Conservation (phyloP, 2,113 vertebrate genomes). For the Trichechus manatus region DNA sequence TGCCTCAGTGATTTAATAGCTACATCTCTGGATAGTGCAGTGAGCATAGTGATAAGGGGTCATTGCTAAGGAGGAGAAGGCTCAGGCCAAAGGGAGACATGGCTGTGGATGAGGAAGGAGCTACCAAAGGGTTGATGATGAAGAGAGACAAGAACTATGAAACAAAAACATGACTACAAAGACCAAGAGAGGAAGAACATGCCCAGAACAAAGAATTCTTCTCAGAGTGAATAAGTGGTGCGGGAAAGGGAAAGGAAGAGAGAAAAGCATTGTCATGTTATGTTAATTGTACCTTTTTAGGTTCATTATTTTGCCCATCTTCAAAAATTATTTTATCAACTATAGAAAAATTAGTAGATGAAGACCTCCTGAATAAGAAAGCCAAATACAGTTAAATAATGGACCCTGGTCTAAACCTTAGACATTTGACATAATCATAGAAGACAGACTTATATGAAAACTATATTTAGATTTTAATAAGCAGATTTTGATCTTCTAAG, state of each 20-base stretch:
- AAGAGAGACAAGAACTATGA: background rate
- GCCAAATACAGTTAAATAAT: background rate
- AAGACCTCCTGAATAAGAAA: slow-evolving; percentile 25
- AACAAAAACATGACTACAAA: background rate
- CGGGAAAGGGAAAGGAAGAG: background rate
- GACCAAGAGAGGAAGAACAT: background rate
- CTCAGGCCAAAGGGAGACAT: background rate
- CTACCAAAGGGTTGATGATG: background rate
- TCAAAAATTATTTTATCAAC: slow-evolving; percentile 14
- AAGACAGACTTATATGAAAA: background rate
- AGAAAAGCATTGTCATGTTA: background rate
- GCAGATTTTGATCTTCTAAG: background rate
- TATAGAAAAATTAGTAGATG: background rate
- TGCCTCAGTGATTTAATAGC: background rate
- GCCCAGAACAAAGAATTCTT: background rate
- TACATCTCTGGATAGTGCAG: background rate
- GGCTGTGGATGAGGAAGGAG: background rate
- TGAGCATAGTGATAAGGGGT: background rate
- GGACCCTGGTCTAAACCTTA: background rate
- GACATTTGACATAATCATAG: background rate
- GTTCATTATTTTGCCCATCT: background rate
- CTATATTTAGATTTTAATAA: background rate
- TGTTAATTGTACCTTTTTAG: background rate
- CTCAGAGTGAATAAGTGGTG: background rate
- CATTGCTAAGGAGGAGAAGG: background rate